Base-by-base conservation (phyloP, 2,797 vertebrate species). In the Myotis pilosus region DNA sequence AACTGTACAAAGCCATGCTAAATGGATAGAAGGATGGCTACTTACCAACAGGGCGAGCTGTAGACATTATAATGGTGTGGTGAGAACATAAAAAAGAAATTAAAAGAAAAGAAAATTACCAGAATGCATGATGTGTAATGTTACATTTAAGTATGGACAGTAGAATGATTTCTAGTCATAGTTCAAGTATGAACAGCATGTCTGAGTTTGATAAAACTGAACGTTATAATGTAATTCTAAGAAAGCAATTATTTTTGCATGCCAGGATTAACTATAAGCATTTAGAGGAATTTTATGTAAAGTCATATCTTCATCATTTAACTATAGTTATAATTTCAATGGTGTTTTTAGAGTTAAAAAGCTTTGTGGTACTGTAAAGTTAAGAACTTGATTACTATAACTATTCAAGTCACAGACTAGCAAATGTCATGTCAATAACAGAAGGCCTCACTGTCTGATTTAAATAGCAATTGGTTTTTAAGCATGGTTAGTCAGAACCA, bases 41-140 rank as follows among this genome's bases (percentile, higher is more conserved):
- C 99, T 99, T 99, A 99, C 99, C 99, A 85, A 99, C 99, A 84
- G 99, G 99, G 98, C 99, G 99, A 98, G 99, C 99, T 99, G 99
- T 98, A 99, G 98, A 99, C 99, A 99, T 98, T 98, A 99, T 98
- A 99, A 99, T 99, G 99, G 99, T 99, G 99, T 98, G 98, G 99
- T 99, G 99, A 98, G 98, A 98, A 99, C 98, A 99, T 98, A 98
- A 97, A 98, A 98, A 98, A 98, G 98, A 98, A 98, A 98, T 99
- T 98, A 98, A 98, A 98, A 95, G 60, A 96, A 99, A 99, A 99
- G 98, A 98, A 98, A 97, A 98, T 98, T 99, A 99, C 99, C 99
- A 99, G 99, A 99, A 99, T 99, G 99, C 99, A 99, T 99, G 99
- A 98, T 98, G 98, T 99, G 99, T 98, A 98, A 98, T 98, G 98